Evolutionary conservation across 1,140 invertebrate species (phyloP).

Genomic region (Dendroctonus ponderosae): DNA sequence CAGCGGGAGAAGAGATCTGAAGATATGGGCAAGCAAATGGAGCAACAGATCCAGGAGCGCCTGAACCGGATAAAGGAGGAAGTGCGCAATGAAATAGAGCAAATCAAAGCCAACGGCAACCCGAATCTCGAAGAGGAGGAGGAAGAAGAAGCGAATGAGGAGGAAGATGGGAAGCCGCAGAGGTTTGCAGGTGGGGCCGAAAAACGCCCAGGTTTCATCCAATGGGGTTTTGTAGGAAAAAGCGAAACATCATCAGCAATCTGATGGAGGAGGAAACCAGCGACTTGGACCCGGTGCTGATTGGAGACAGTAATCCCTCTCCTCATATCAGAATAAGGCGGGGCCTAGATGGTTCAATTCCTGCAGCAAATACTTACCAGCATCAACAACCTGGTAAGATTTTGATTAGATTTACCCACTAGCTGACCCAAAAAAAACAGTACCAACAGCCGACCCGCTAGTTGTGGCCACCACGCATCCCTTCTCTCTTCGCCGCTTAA

Average conservation of each 20-base stretch:
- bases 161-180: conserved; percentile 16
- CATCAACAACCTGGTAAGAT: too few species aligned
- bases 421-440: too few species aligned
- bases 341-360: neutral
- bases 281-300: conserved; percentile 38
- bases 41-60: conserved; percentile 42
- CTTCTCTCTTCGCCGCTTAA: too few species aligned
- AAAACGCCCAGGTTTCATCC: conserved; percentile 7
- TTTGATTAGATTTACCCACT: too few species aligned
- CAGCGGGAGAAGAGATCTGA: conserved; percentile 12
- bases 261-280: conserved; percentile 42
- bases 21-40: conserved; percentile 34
- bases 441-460: too few species aligned
- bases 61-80: conserved; percentile 47
- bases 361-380: too few species aligned
- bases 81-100: conserved; percentile 45
- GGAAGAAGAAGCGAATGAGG: conserved; percentile 20
- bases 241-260: conserved; percentile 35
- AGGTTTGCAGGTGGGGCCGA: conserved; percentile 8
- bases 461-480: too few species aligned
- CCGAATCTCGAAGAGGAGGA: neutral
- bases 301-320: conserved; percentile 33
- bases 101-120: conserved; percentile 26
- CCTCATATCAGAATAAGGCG: conserved; percentile 39
- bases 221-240: conserved; percentile 28